Evolutionary conservation across 1,140 invertebrate species (phyloP), one percentile per base, ranked within the genome.

Genomic region (Caenorhabditis latens): DNA sequence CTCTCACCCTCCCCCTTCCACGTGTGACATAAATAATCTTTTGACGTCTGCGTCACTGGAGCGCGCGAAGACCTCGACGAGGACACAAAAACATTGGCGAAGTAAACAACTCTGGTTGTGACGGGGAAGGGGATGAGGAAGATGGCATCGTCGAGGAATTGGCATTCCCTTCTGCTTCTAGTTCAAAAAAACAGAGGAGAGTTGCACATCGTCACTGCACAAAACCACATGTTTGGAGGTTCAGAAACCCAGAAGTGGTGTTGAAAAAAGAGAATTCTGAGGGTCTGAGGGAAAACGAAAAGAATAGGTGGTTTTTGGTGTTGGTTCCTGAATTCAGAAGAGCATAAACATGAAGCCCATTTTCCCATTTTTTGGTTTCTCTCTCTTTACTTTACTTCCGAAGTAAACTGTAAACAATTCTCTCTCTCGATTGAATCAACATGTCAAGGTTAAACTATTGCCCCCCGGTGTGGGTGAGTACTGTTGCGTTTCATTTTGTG

Each of bases 31-130:
- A 50, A 53, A 79, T 79, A 53, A 79, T 79, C 46, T 50, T 79
- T 79, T 50, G 46, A 79, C 71, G 71, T 79, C 71, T 79, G 71
- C 71, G 71, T 79, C 71, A 79, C 71, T 24, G 7, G 53, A 43
- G 46, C 71, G 71, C 71, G 46, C 46, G 32, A 32, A 79, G n/a
- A 50, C 71, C 46, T 53, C 46, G 32, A 32, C 32, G 43, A 79
- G 71, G 71, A 53, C 71, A 79, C 71, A 32, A 79, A 79, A 79
- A 79, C 71, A 79, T 79, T 50, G 21, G n/a, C 71, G 71, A 79
- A 79, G 71, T 79, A 79, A 79, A 79, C 71, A 79, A 79, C 71
- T 71, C 67, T 48, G 6, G 71, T 11, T n/a, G 32, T 42, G 65
- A 46, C 65, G 46, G 42, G 9, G 65, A n/a, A 71, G 43, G 16